These are phyloP conservation scores for Dynastes grantii DNA, from an alignment of 2,888 invertebrate genomes.

Conservation along the genomic window DNA sequence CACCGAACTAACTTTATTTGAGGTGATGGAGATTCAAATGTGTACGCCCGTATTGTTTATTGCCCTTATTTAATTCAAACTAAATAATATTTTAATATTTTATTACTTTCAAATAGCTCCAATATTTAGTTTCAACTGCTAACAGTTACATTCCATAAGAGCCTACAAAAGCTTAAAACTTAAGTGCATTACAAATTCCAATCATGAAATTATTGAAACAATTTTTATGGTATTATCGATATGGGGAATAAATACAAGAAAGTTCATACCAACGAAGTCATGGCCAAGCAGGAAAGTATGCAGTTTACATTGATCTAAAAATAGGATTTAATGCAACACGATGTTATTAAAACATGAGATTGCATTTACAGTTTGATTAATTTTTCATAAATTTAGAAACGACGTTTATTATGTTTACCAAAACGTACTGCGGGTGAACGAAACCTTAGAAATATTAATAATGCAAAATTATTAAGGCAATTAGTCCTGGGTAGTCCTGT, in stretches of 20 bases:
- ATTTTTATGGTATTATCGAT: neutral
- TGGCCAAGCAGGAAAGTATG: conserved; percentile 7
- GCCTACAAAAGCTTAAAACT: too few relatives aligned
- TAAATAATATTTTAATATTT: too few relatives aligned
- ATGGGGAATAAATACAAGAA: neutral
- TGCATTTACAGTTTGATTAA: conserved; percentile 11
- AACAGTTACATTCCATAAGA: too few relatives aligned
- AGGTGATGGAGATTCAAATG: too few relatives aligned
- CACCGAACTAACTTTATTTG: too few relatives aligned
- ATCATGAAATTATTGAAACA: neutral
- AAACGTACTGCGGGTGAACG: neutral
- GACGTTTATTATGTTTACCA: neutral
- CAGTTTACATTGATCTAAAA: conserved; percentile 28
- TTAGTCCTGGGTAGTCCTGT: neutral
- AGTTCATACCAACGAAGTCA: conserved; percentile 15
- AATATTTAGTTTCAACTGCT: too few relatives aligned
- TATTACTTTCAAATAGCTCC: too few relatives aligned
- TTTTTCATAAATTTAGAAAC: conserved; percentile 6
- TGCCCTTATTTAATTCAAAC: too few relatives aligned
- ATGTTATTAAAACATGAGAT: conserved; percentile 19
- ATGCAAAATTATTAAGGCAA: neutral
- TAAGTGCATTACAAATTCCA: neutral
- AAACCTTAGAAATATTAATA: neutral
- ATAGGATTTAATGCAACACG: conserved; percentile 14
- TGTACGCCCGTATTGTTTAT: too few relatives aligned